phyloP scores from a whole-genome alignment of 2,113 vertebrate genomes.

The Chloropsis cyanopogon region DNA sequence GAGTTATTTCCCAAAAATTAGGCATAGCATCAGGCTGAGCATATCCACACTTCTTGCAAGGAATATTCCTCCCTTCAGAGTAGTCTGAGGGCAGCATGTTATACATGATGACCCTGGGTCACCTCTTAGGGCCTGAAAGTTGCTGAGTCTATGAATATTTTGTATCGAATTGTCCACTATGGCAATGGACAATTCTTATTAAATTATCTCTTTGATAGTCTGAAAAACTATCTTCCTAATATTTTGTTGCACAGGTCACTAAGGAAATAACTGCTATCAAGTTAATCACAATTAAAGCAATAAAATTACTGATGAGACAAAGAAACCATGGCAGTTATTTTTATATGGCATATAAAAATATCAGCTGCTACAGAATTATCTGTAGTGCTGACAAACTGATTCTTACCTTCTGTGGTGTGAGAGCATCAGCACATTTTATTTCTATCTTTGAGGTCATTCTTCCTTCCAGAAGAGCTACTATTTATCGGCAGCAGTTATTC shows the following conservation, averaged over 20 bases:
- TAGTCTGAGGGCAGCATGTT: background rate
- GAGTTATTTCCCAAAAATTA: background rate
- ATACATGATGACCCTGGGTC: background rate
- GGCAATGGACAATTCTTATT: background rate
- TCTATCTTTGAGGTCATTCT: background rate
- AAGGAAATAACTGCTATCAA: conserved; percentile 18
- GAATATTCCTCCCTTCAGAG: background rate
- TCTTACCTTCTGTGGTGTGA: background rate
- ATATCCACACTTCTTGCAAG: background rate
- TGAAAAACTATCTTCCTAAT: background rate
- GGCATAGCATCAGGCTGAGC: background rate
- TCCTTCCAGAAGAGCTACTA: background rate
- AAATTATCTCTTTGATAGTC: background rate
- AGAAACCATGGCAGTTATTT: background rate
- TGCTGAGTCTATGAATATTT: background rate
- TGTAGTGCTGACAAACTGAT: background rate
- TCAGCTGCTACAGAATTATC: conserved; percentile 4
- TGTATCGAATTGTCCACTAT: background rate
- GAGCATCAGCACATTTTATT: conserved; percentile 23
- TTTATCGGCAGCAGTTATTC: conserved; percentile 1
- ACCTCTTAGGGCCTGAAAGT: background rate
- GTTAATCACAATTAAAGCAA: conserved; percentile 8
- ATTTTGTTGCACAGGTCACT: conserved; percentile 20
- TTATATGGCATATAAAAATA: conserved; percentile 32
- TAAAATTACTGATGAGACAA: conserved; percentile 41